These are phyloP conservation scores for Solea solea DNA, from an alignment of 2,113 vertebrate species.

Conservation along the genomic window DNA sequence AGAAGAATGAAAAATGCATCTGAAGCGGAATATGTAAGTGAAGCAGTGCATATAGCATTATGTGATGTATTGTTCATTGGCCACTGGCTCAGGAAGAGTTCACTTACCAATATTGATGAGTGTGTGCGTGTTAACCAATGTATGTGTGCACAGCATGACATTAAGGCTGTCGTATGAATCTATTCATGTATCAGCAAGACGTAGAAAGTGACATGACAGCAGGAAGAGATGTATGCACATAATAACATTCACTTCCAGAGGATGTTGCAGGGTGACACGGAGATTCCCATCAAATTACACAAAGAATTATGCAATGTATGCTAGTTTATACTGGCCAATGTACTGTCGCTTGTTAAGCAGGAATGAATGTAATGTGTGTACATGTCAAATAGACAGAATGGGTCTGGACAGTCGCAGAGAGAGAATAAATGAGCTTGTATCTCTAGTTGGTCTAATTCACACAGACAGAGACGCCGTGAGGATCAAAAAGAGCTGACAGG, in stretches of 20 bases:
- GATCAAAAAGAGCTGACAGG: constrained; percentile 30
- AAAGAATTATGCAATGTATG: constrained; percentile 21
- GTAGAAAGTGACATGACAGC: background rate
- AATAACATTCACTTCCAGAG: background rate
- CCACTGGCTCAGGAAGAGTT: constrained; percentile 22
- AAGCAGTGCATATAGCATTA: background rate
- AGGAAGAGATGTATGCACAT: background rate
- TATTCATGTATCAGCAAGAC: constrained; percentile 5
- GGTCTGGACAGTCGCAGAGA: constrained; percentile 3
- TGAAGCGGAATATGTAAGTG: background rate
- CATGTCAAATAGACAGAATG: constrained; percentile 11
- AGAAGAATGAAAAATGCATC: background rate
- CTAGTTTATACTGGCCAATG: constrained; percentile 7
- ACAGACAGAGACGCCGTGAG: constrained; percentile 25
- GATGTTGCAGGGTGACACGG: background rate
- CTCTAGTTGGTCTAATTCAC: constrained; percentile 15
- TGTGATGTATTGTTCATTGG: background rate
- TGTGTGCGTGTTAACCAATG: constrained; percentile 17
- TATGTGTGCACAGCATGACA: background rate
- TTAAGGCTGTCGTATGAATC: constrained; percentile 15
- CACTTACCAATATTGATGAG: constrained; percentile 27
- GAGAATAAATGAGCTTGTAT: constrained; percentile 17
- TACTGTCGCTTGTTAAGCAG: constrained; percentile 17
- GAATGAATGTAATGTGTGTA: constrained; percentile 7
- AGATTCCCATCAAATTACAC: background rate